These are phyloP conservation scores for Philopedon plagiatum DNA, from an alignment of 2,888 invertebrate species.

Conservation along the genomic window DNA sequence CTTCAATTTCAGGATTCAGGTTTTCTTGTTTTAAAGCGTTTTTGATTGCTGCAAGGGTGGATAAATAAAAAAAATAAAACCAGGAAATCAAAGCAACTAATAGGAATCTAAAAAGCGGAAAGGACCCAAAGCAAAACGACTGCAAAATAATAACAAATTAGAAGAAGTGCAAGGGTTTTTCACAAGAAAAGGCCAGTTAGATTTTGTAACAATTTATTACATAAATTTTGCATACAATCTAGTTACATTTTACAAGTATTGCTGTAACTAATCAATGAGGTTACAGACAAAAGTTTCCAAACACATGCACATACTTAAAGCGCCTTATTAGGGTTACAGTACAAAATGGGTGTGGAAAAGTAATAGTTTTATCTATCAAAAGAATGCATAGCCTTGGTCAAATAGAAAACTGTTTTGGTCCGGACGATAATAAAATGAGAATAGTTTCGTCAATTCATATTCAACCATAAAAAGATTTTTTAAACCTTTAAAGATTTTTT, in stretches of 20 bases:
- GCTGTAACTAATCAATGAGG: conserved; percentile 53
- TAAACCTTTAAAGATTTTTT: too few species aligned
- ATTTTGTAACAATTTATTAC: conserved; percentile 60
- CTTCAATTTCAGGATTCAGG: conserved; percentile 92
- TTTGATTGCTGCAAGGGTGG: conserved; percentile 80
- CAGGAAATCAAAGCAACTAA: conserved; percentile 42
- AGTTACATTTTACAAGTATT: conserved; percentile 56
- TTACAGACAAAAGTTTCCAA: conserved; percentile 55
- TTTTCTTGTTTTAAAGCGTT: conserved; percentile 94
- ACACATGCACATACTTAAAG: conserved; percentile 37
- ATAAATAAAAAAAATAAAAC: conserved; percentile 33
- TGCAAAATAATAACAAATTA: conserved; percentile 55
- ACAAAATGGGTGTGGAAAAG: conserved; percentile 1
- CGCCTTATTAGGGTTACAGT: conserved; percentile 4
- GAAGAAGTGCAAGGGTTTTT: conserved; percentile 61
- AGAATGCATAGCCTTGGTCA: not conserved
- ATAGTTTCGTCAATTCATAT: too few species aligned
- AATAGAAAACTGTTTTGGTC: not conserved
- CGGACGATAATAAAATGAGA: too few species aligned
- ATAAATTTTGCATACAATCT: conserved; percentile 57
- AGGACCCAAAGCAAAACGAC: conserved; percentile 65
- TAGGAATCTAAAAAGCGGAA: conserved; percentile 49
- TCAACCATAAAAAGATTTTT: too few species aligned
- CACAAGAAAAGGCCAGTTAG: conserved; percentile 59
- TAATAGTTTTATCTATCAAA: too few species aligned